Conservation (phyloP, 2,113 vertebrate species). For the Brachirus orientalis region DNA sequence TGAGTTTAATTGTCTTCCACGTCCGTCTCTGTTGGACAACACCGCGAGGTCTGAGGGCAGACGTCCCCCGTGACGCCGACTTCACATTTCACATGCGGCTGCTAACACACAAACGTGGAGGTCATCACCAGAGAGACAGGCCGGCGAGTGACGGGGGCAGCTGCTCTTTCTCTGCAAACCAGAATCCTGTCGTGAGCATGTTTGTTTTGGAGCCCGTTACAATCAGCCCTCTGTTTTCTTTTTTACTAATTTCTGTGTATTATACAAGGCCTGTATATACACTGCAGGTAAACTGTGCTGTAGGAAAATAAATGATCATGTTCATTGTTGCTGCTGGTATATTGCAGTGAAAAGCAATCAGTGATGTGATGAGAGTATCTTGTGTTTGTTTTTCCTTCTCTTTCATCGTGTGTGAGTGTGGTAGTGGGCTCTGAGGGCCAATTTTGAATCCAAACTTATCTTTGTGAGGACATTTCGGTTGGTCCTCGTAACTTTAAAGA, state of each 20-base stretch:
- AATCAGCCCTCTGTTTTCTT: conserved; percentile 37
- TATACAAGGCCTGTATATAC: conserved; percentile 44
- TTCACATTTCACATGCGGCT: neutral
- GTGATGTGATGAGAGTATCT: conserved; percentile 51
- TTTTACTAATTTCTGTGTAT: conserved; percentile 59
- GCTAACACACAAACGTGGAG: neutral
- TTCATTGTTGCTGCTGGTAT: conserved; percentile 71
- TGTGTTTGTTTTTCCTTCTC: conserved; percentile 44
- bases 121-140: conserved; percentile 1
- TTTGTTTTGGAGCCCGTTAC: conserved; percentile 36
- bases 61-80: neutral
- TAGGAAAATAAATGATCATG: conserved; percentile 65
- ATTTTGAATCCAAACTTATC: no score
- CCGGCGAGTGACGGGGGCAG: conserved; percentile 4
- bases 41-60: neutral
- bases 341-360: conserved; percentile 56
- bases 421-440: no score
- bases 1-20: conserved; percentile 36
- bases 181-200: conserved; percentile 29
- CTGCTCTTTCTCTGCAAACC: conserved; percentile 38
- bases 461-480: no score
- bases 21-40: neutral
- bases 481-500: no score
- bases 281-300: no score
- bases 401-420: no score